Base-by-base conservation (phyloP, 2,113 vertebrate species). In the Cynocephalus volans region DNA sequence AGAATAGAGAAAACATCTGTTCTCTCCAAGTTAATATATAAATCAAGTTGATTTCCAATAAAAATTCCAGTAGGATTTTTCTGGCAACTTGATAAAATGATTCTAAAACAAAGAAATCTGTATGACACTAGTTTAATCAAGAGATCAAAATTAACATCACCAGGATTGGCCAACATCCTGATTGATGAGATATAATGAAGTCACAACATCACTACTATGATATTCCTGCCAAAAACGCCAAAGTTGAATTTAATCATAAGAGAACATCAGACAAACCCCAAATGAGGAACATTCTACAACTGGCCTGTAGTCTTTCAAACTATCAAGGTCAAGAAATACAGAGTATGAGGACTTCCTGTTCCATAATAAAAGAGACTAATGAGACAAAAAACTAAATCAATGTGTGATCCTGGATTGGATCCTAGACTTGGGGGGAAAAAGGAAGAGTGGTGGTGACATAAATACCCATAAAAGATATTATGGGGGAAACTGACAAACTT, bases 231-330 rank as follows among this genome's bases (percentile, higher is more conserved):
- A 60, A 73, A 91, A 75, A 58, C 28, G 58, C 31, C 3, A 0
- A 94, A 62, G 41, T 41, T 80, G 75, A 94, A 94, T 62, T 72
- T 94, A 70, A 62, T 83, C 67, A 75, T 26, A 41, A 83, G 64
- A 36, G 58, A 75, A 65, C 21, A 58, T 48, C n/a, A 89, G 67
- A 82, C n/a, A 56, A 82, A 82, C 28, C 21, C 54, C 28, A 75
- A 83, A 28, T 12, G n/a, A 64, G 48, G 69, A 89, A n/a, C 69
- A 45, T 65, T 83, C 69, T 45, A 65, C 36, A 83, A 65, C 23
- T 48, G 56, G 28, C 18, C 21, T 73, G 28, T 14, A 75, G 77
- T 83, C 48, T 88, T 88, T 65, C 24, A 50, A 88, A 72, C 52
- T 60, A 48, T 58, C 21, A 69, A 88, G 85, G n/a, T 73, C 45